These are phyloP conservation scores for Centruroides vittatus DNA, from an alignment of 1,140 invertebrate genomes.

Conservation along the genomic window DNA sequence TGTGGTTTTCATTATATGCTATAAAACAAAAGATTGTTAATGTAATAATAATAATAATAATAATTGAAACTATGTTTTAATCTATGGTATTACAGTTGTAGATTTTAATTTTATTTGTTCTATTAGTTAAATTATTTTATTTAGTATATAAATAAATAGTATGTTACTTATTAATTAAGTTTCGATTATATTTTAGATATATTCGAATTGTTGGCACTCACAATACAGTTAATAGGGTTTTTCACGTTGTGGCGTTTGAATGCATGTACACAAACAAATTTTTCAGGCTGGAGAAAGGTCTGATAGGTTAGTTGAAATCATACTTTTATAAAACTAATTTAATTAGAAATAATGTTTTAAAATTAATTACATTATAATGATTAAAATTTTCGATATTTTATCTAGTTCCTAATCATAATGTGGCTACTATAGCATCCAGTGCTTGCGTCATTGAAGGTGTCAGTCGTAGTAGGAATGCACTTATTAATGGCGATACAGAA, in stretches of 20 bases:
- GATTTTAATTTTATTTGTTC: no score
- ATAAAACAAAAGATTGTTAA: no score
- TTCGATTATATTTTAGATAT: not conserved
- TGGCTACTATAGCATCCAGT: conserved; percentile 73
- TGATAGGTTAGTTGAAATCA: conserved; percentile 30
- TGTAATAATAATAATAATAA: no score
- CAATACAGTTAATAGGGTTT: conserved; percentile 51
- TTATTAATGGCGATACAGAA: conserved; percentile 85
- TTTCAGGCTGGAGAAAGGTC: conserved; percentile 55
- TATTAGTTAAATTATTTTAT: no score
- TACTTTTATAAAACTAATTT: not conserved
- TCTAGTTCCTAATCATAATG: conserved; percentile 70
- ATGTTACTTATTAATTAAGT: not conserved
- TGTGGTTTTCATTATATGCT: no score
- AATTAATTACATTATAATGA: not conserved
- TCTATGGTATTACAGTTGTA: no score
- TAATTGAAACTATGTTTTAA: no score
- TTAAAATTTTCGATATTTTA: conserved; percentile 15
- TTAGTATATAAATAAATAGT: no score
- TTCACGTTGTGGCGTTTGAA: conserved; percentile 85
- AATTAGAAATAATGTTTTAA: not conserved
- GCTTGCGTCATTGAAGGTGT: conserved; percentile 90
- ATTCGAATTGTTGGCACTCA: no score
- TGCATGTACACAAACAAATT: conserved; percentile 64
- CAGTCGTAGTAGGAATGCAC: conserved; percentile 78